A percentile compares a stretch with the other conserved stretches of the same genome.
Evolutionary conservation across 92 coral and sea anemone genomes (phyloP).

Genomic region (Anthopleura xanthogrammica): DNA sequence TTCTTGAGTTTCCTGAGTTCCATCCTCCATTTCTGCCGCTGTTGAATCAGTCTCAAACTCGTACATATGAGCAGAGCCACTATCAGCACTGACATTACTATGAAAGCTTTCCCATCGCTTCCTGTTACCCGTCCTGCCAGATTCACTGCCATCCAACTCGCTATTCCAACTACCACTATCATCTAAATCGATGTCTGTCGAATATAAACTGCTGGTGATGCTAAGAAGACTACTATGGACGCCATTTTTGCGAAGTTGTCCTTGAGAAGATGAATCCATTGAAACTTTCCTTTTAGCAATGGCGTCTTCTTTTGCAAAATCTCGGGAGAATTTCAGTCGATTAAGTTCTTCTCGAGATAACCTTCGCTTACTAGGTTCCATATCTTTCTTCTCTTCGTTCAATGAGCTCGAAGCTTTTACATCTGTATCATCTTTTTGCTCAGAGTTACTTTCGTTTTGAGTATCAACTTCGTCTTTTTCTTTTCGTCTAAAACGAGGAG

Average conservation of each 20-base stretch:
- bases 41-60: conserved; percentile 77
- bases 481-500: conserved; percentile 36
- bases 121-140: conserved; percentile 42
- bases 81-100: conserved; percentile 94
- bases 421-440: not conserved
- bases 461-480: not conserved
- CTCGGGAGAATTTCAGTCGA: not conserved
- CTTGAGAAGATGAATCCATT: conserved; percentile 29
- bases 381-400: not conserved
- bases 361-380: not conserved
- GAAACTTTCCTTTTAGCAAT: conserved; percentile 12
- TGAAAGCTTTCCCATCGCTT: conserved; percentile 94
- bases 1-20: conserved; percentile 4
- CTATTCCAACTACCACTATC: conserved; percentile 56
- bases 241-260: conserved; percentile 35
- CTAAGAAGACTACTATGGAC: conserved; percentile 81
- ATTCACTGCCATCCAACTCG: conserved; percentile 46
- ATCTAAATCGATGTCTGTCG: conserved; percentile 67
- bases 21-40: conserved; percentile 65
- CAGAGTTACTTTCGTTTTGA: conserved; percentile 1
- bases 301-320: conserved; percentile 4
- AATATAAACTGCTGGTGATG: conserved; percentile 64
- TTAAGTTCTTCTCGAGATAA: not conserved
- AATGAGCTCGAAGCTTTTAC: conserved; percentile 1
- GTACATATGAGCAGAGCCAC: conserved; percentile 91